phyloP scores from a whole-genome alignment of 2,797 vertebrate species.

The Thripadectes ignobilis region DNA sequence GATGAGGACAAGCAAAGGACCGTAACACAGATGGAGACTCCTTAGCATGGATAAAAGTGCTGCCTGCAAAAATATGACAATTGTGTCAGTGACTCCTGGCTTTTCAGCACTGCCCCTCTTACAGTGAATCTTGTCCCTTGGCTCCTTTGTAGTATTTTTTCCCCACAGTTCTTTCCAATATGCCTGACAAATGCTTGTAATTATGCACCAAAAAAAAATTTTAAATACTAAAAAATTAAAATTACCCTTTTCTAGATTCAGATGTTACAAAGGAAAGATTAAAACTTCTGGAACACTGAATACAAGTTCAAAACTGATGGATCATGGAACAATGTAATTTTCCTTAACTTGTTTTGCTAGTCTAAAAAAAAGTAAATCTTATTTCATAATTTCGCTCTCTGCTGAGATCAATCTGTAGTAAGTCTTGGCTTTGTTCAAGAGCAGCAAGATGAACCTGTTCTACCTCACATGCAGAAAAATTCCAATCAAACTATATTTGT shows the following conservation, averaged over 20 bases:
- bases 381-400: neutral
- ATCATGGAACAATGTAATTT: neutral
- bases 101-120: neutral
- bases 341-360: neutral
- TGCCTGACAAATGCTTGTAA: neutral
- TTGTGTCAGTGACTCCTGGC: neutral
- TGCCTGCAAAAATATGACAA: neutral
- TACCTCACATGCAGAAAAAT: neutral
- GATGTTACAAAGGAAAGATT: neutral
- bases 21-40: neutral
- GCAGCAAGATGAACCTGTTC: neutral
- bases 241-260: neutral
- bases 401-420: neutral
- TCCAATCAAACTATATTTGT: neutral
- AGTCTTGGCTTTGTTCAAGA: neutral
- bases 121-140: neutral
- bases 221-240: neutral
- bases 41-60: neutral
- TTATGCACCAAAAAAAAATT: neutral
- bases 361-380: neutral
- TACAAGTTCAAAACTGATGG: neutral
- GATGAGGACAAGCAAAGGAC: neutral
- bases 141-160: neutral
- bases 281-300: neutral
- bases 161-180: neutral